These are phyloP conservation scores for Lithophane leautieri DNA, from an alignment of 2,888 invertebrate species.

Conservation along the genomic window DNA sequence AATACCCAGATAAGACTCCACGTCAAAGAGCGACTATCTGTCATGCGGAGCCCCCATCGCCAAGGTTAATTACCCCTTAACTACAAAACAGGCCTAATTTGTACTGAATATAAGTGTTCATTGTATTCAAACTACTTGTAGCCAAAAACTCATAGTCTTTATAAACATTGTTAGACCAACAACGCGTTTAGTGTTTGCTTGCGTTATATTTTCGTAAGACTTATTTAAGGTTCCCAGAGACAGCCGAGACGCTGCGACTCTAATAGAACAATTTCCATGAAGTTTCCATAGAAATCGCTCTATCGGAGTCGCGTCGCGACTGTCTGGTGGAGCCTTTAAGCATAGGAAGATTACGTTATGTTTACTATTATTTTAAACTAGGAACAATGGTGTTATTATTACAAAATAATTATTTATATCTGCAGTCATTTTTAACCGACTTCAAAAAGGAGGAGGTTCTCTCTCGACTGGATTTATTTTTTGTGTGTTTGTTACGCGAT, in stretches of 20 bases:
- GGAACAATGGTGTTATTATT: not conserved
- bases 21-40: conserved; percentile 2
- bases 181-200: conserved; percentile 3
- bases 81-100: conserved; percentile 30
- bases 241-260: too few relatives aligned
- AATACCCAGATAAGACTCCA: not conserved
- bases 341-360: not conserved
- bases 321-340: not conserved
- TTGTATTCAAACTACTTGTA: conserved; percentile 31
- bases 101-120: conserved; percentile 13
- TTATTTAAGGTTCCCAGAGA: not conserved
- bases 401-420: not conserved
- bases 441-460: too few relatives aligned
- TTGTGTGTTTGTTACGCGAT: too few relatives aligned
- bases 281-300: not conserved
- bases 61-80: conserved; percentile 41
- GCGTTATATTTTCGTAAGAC: not conserved
- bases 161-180: conserved; percentile 4
- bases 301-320: not conserved
- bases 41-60: conserved; percentile 13
- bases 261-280: too few relatives aligned
- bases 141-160: not conserved
- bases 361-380: not conserved
- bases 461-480: too few relatives aligned
- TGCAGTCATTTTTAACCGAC: not conserved